Evolutionary conservation across 2,797 vertebrate species (phyloP).

Genomic region (Aulostomus chinensis): DNA sequence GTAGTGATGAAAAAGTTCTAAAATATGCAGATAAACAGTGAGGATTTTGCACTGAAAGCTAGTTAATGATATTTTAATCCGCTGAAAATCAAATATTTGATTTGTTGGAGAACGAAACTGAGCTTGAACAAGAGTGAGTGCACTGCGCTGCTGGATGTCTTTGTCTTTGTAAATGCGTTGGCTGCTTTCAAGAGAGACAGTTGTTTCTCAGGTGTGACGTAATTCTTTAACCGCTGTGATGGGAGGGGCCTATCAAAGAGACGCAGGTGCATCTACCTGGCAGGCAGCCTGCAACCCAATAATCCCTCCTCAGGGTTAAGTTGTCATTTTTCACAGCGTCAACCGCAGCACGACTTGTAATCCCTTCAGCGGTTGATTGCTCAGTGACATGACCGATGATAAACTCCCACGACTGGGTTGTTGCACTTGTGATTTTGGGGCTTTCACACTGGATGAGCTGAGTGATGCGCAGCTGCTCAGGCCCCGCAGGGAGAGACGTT

Average conservation of each 20-base stretch:
- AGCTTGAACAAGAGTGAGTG: too few relatives aligned
- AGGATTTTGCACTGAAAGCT: too few relatives aligned
- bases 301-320: slow-evolving; percentile 42
- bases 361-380: slow-evolving; percentile 56
- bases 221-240: slow-evolving; percentile 25
- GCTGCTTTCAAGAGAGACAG: too few relatives aligned
- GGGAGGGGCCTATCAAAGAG: slow-evolving; percentile 36
- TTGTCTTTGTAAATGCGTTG: too few relatives aligned
- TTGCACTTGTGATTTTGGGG: slow-evolving; percentile 59
- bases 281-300: slow-evolving; percentile 56
- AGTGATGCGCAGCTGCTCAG: slow-evolving; percentile 79
- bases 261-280: slow-evolving; percentile 66
- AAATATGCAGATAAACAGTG: too few relatives aligned
- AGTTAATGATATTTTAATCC: too few relatives aligned
- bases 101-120: too few relatives aligned
- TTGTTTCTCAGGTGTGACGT: slow-evolving; percentile 17
- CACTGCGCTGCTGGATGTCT: too few relatives aligned
- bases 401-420: slow-evolving; percentile 59
- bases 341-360: slow-evolving; percentile 34
- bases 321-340: slow-evolving; percentile 52
- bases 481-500: slow-evolving; percentile 26
- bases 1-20: too few relatives aligned
- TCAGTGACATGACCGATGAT: slow-evolving; percentile 59
- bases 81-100: too few relatives aligned
- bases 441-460: slow-evolving; percentile 72